These are phyloP conservation scores for Paradoxurus hermaphroditus DNA, from an alignment of 2,113 vertebrate species.

Conservation along the genomic window DNA sequence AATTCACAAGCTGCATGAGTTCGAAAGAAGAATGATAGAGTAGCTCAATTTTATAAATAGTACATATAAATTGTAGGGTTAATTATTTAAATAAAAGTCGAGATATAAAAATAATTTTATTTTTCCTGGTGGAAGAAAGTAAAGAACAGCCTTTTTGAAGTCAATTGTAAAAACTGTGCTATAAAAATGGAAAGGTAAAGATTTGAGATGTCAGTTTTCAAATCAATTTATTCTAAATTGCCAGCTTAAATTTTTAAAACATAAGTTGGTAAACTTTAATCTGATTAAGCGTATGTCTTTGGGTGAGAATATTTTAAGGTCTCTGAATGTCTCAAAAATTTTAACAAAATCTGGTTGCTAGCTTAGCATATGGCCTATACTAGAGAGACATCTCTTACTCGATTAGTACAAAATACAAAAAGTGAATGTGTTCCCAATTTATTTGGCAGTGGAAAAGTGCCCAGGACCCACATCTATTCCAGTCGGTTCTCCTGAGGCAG, in stretches of 20 bases:
- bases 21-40: neutral
- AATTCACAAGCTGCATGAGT: neutral
- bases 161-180: neutral
- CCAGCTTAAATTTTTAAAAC: constrained; percentile 46
- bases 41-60: neutral
- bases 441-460: neutral
- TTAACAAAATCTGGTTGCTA: neutral
- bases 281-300: constrained; percentile 26
- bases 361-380: neutral
- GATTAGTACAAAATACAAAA: neutral
- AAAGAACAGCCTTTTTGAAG: neutral
- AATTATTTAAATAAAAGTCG: neutral
- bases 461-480: neutral
- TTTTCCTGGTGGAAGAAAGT: neutral
- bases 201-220: neutral
- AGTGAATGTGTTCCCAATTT: neutral
- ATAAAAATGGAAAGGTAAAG: constrained; percentile 5
- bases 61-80: neutral
- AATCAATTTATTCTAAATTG: constrained; percentile 15
- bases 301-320: constrained; percentile 32
- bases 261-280: neutral
- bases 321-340: neutral
- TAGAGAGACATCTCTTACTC: neutral
- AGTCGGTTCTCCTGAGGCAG: neutral
- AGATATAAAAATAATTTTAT: neutral